phyloP scores from a whole-genome alignment of 2,113 vertebrate species.

The Plestiodon gilberti region DNA sequence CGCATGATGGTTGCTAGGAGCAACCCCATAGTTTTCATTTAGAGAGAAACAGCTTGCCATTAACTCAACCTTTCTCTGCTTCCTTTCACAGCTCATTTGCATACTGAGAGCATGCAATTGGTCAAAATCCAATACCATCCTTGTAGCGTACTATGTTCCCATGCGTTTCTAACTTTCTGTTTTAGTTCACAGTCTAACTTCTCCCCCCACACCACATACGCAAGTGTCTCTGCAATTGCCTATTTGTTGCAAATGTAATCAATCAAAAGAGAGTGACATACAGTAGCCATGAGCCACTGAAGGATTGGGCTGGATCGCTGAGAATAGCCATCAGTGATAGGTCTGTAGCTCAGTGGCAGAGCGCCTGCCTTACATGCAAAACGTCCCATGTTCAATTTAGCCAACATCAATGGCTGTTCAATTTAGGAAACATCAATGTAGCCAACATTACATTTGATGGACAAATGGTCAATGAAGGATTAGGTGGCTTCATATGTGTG shows the following conservation, averaged over 20 bases:
- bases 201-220: too few species aligned
- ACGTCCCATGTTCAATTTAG: too few species aligned
- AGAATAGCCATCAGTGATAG: neutral
- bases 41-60: neutral
- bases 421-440: too few species aligned
- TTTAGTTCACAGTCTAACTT: neutral
- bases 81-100: neutral
- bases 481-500: too few species aligned
- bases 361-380: too few species aligned
- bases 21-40: slow-evolving; percentile 8
- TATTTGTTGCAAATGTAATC: neutral
- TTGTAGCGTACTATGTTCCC: neutral
- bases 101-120: neutral
- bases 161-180: neutral
- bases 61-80: neutral
- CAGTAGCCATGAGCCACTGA: neutral
- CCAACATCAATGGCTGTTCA: too few species aligned
- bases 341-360: too few species aligned
- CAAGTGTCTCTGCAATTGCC: neutral
- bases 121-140: neutral
- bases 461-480: too few species aligned
- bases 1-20: slow-evolving; percentile 9
- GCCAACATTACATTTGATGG: too few species aligned
- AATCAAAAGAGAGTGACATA: neutral
- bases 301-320: neutral